Base-by-base conservation (phyloP, 2,797 vertebrate species). In the Propithecus perrieri region DNA sequence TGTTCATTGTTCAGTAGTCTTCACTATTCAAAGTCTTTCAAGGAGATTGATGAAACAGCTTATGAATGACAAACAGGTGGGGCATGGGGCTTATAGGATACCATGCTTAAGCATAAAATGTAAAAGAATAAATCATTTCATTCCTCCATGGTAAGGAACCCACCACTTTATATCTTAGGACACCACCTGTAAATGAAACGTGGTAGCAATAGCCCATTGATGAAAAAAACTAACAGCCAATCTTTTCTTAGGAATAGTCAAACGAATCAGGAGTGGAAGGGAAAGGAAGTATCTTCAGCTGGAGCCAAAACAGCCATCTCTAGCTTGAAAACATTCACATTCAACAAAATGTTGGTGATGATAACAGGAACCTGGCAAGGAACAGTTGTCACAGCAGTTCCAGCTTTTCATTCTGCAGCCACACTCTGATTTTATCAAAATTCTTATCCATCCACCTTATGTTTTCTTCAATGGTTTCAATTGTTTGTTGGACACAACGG, bases 371-470 rank as follows among this genome's bases (percentile, higher is more conserved):
- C 76, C 69, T 53, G 3, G 48, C 50, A 6, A 71, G 67, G 81
- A 79, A 74, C 4, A 33, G 38, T 3, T 11, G 1, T 92, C 89
- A 98, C 14, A 95, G 74, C 61, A 74, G 53, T 35, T 53, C 61
- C 28, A 85, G 79, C 48, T 84, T 93, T 65, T 96, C 93, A 5
- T 81, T 95, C 30, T 98, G 95, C 75, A 98, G 83, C 99, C 99
- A 99, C 8, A 85, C 94, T 98, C 98, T 98, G 80, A 99, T 98
- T 94, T 99, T 97, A 38, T 99, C 99, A 35, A 99, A 97, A 98
- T 99, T 99, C 74, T 96, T 98, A 65, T 99, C 99, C 99, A 99
- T 99, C 99, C 99, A 99, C 20, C 98, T 98, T 96, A 99, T 99
- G 94, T 99, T 99, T 83, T 99, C 99, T 92, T 99, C 98, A 14